phyloP scores from a whole-genome alignment of 2,797 vertebrate genomes.

The Clarias laeviceps region DNA sequence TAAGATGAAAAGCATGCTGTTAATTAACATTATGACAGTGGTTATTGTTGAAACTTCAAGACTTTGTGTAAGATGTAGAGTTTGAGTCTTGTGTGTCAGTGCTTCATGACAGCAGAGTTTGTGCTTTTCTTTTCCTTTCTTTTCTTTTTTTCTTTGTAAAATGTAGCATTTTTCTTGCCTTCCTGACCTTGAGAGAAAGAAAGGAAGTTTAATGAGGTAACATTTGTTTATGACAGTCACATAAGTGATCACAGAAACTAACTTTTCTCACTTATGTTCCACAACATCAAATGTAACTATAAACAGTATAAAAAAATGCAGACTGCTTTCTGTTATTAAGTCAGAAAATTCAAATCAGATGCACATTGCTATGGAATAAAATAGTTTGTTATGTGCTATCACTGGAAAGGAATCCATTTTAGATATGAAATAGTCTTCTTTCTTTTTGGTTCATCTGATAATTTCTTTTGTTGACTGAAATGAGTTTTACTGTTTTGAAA shows the following conservation, averaged over 20 bases:
- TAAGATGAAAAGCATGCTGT: background rate
- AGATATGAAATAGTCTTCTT: background rate
- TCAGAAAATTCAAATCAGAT: background rate
- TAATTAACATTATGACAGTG: background rate
- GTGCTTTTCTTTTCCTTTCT: background rate
- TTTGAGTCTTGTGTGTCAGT: too few relatives aligned
- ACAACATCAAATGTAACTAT: background rate
- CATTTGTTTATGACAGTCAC: background rate
- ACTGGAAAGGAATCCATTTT: background rate
- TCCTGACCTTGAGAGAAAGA: background rate
- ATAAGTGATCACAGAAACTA: background rate
- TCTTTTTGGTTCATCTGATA: background rate
- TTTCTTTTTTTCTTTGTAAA: background rate
- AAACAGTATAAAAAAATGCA: background rate
- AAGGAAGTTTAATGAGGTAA: background rate
- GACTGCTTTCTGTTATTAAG: background rate
- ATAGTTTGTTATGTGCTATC: background rate
- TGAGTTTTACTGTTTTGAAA: background rate
- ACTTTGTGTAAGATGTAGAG: background rate
- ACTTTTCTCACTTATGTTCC: background rate
- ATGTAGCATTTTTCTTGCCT: background rate
- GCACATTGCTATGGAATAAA: background rate
- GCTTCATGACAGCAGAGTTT: background rate
- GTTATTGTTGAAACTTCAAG: background rate
- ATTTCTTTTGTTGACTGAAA: background rate